These are phyloP conservation scores for Drosophila burlai DNA, from an alignment of 1,140 invertebrate species.

Conservation along the genomic window DNA sequence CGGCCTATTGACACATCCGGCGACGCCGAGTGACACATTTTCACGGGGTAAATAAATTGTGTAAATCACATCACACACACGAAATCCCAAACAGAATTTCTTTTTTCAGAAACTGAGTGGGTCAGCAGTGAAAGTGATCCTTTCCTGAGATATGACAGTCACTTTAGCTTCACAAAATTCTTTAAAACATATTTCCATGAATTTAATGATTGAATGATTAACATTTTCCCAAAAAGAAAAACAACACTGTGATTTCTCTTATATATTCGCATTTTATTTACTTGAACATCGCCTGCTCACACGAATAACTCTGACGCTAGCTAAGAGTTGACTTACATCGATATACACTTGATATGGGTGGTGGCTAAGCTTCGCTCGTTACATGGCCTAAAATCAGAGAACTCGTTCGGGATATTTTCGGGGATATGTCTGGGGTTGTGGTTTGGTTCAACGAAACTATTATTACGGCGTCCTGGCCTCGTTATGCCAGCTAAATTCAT, in stretches of 20 bases:
- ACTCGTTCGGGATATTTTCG: slow-evolving; percentile 48
- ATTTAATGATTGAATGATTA: neutral
- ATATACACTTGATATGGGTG: slow-evolving; percentile 78
- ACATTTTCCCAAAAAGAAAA: neutral
- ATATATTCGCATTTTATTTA: slow-evolving; percentile 51
- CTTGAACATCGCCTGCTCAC: slow-evolving; percentile 41
- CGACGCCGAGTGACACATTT: slow-evolving; percentile 32
- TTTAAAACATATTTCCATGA: neutral
- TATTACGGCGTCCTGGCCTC: slow-evolving; percentile 4
- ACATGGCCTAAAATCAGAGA: slow-evolving; percentile 51
- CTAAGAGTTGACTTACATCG: slow-evolving; percentile 69
- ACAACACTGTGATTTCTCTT: neutral
- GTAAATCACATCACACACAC: slow-evolving; percentile 23
- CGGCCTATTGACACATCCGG: slow-evolving; percentile 56
- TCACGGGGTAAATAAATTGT: slow-evolving; percentile 41
- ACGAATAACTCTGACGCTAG: slow-evolving; percentile 55
- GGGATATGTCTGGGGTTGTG: slow-evolving; percentile 58
- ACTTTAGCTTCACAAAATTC: no score
- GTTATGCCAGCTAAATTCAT: slow-evolving; percentile 31
- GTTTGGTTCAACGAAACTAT: slow-evolving; percentile 36
- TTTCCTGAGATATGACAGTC: neutral
- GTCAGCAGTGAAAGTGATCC: neutral
- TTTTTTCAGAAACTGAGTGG: neutral
- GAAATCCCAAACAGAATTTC: slow-evolving; percentile 21
- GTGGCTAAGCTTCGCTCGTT: slow-evolving; percentile 67